Base-by-base conservation (phyloP, 2,113 vertebrate species). In the Hyla sarda region DNA sequence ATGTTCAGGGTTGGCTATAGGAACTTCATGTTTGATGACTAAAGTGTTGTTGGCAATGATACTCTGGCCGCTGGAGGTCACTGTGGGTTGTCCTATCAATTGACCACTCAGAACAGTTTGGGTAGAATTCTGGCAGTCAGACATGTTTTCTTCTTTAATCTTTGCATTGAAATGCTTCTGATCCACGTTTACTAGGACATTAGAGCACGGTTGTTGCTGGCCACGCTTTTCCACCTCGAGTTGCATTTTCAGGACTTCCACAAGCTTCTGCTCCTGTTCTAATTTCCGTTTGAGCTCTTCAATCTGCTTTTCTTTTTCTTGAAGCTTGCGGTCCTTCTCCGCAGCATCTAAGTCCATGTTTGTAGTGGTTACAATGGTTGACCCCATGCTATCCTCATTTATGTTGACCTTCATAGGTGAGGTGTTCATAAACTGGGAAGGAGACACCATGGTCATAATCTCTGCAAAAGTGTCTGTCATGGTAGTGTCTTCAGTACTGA, bases 261-360 rank as follows among this genome's bases (percentile, higher is more conserved):
- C 97, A 21, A 99, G 92, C 89, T 94, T 95, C 91, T 99, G 98
- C 90, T 99, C 98, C 82, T 98, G 97, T 91, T 98, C 97, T 90
- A 99, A 93, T 93, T 98, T 98, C 86, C 95, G 93, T 91, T 98
- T 99, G 48, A 99, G 92, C 92, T 99, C 98, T 77, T 96, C 95
- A 1, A 99, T 99, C 92, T 99, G 97, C 34, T 96, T 96, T 91
- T 99, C 96, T 86, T 99, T 99, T 91, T 99, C 98, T 8, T 98
- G 97, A 21, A 99, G 94, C 32, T 95, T 97, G 87, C 96, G 97
- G 80, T 95, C 95, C 89, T 98, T 98, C 87, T 96, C 94, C 0
- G 92, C 92, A 1, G 93, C 91, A 23, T 94, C 93, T 6, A 92
- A 87, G 32, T 96, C 96, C 56, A 93, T 37, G 81, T 87, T 56